Conservation (phyloP, 2,797 vertebrate genomes). For the Eurystomus glaucurus region DNA sequence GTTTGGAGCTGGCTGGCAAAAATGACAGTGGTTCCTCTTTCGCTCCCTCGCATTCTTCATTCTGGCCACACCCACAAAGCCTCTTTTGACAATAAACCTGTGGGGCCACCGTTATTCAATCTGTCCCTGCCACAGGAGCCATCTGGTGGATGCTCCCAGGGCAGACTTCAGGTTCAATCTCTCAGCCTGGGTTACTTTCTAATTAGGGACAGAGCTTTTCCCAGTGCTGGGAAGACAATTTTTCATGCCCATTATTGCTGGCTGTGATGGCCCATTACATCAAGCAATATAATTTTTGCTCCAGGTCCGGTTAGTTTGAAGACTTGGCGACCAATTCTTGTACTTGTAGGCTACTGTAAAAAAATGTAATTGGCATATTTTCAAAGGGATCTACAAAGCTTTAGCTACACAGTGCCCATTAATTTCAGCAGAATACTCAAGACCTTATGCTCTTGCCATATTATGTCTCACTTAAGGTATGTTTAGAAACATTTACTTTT, state of each 20-base stretch:
- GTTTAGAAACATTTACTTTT: background rate
- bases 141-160: background rate
- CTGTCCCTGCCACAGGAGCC: background rate
- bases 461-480: background rate
- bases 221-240: background rate
- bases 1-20: background rate
- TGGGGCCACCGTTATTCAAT: background rate
- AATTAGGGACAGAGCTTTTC: background rate
- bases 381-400: background rate
- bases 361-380: background rate
- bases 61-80: background rate
- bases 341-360: background rate
- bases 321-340: background rate
- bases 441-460: background rate
- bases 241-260: background rate
- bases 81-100: background rate
- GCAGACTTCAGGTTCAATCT: background rate
- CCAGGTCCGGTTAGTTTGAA: background rate
- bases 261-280: background rate
- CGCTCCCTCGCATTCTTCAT: fast-evolving
- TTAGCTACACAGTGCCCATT: background rate
- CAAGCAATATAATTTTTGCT: background rate
- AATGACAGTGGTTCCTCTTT: fast-evolving
- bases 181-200: background rate
- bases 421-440: background rate